Conservation (phyloP, 23 tunicate genomes). For the Trididemnum clinides region DNA sequence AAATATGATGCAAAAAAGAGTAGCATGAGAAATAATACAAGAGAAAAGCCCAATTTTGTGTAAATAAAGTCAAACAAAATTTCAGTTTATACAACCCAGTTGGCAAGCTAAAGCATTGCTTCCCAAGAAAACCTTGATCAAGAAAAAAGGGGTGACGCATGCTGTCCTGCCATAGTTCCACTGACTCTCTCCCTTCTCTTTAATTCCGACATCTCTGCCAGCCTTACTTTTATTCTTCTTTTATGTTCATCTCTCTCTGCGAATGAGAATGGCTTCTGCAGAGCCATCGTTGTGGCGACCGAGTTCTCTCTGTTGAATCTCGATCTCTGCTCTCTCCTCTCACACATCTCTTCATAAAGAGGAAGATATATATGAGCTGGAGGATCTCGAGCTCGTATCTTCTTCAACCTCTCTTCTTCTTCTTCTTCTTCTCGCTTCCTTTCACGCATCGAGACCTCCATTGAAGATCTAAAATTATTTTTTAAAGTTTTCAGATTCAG, state of each 20-base stretch:
- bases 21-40: no score
- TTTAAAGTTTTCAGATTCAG: background rate
- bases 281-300: slow-evolving; percentile 49
- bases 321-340: slow-evolving; percentile 77
- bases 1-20: no score
- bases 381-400: slow-evolving; percentile 56
- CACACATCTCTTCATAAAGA: slow-evolving; percentile 75
- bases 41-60: no score
- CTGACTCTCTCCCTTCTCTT: no score
- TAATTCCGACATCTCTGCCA: no score
- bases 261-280: slow-evolving; percentile 79
- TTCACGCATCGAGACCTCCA: slow-evolving; percentile 56
- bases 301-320: slow-evolving; percentile 70
- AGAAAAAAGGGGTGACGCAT: no score
- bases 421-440: slow-evolving; percentile 1
- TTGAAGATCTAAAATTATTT: slow-evolving; percentile 44
- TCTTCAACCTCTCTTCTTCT: background rate
- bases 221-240: slow-evolving; percentile 34
- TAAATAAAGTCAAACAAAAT: no score
- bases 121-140: no score
- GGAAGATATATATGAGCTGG: slow-evolving; percentile 87
- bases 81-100: no score
- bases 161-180: no score
- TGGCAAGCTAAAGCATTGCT: no score
- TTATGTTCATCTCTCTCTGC: slow-evolving; percentile 59